Base-by-base conservation (phyloP, 2,888 invertebrate species). In the Scaptomyza tumidula region DNA sequence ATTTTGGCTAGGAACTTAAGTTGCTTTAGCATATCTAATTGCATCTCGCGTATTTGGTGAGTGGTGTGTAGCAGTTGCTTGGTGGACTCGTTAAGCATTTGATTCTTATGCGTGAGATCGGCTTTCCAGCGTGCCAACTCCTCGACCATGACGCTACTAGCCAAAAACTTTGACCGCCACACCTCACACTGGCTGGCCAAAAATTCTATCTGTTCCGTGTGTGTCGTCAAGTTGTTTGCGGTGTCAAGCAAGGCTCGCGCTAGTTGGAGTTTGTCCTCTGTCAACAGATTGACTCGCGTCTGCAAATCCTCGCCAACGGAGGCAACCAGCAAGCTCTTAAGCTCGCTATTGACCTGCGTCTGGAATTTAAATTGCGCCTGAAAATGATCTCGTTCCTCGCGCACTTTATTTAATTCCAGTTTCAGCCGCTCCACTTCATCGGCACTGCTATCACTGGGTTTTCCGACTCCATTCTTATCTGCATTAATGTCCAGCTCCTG, bases 161-260 rank as follows among this genome's bases (percentile, higher is more conserved):
- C 98, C 80, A 98, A 93, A 92, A 98, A 99, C 94, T 98, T 99
- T 90, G 98, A 98, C 72, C 98, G 94, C 98, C 98, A 99, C 53
- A 98, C 97, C 93, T 99, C 98, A 90, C 98, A 97, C 89, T 98
- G 98, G 0, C 98, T 97, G 16, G 97, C 96, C 39, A 98, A 92
- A 94, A 96, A 97, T 91, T 99, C 98, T 3, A 97, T 96, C 93
- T 98, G 97, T 91, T 98, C 98, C 90, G 97, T 97, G 92, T 98
- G 97, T 9, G 97, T 96, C 55, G 95, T 96, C 57, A 98, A 93
- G 91, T 97, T 96, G 91, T 97, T 95, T 24, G 97, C 96, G 33
- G 97, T 97, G 89, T 95, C 97, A 7, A 97, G 93, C 49, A 98
- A 93, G 50, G 98, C 97, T 88, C 95, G 83, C 0, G 98, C 97